Evolutionary conservation across 2,797 vertebrate species (phyloP), one percentile per base, ranked within the genome.

Genomic region (Eulemur mongoz): DNA sequence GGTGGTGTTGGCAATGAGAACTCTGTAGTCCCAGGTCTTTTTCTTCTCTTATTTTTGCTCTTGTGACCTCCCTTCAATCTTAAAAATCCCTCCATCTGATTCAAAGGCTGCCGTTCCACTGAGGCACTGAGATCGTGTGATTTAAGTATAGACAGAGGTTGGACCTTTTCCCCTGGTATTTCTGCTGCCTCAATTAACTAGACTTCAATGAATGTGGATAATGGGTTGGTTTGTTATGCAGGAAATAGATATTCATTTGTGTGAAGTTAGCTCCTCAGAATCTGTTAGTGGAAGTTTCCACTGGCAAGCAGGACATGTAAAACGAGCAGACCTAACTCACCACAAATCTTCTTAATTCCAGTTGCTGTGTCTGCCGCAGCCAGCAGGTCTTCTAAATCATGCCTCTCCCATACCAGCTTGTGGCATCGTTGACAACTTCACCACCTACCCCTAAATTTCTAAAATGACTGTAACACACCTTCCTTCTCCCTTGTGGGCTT

Each of bases 381-480:
- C 5, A 17, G 65, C 15, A 0, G 27, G 4, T 20, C 10, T 54
- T 17, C 23, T 25, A 38, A 10, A 2, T 45, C 32, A 18, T 3
- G 1, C 32, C 9, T 11, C 4, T 52, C 48, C 59, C 32, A 7
- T 7, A 17, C 11, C 30, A 2, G 22, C 0, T 0, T 1, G 18
- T 4, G 25, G 6, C 4, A 1, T 12, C 2, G 11, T 25, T 11
- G 20, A 4, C 0, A 0, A 15, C n/a, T 14, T 61, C 1, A 48
- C 43, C 45, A 5, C 45, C 27, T 23, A 6, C 5, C 14, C 1
- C 59, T 54, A 0, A 2, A 25, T n/a, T 59, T 59, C 50, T 43
- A 17, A 9, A n/a, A 23, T 14, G 10, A 6, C 9, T 4, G 7
- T 25, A 18, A 1, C 27, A 7, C 18, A 35, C 17, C 70, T 35